Evolutionary conservation across 1,140 invertebrate genomes (phyloP), one percentile per base, ranked within the genome.

Genomic region (Acromyrmex heyeri): DNA sequence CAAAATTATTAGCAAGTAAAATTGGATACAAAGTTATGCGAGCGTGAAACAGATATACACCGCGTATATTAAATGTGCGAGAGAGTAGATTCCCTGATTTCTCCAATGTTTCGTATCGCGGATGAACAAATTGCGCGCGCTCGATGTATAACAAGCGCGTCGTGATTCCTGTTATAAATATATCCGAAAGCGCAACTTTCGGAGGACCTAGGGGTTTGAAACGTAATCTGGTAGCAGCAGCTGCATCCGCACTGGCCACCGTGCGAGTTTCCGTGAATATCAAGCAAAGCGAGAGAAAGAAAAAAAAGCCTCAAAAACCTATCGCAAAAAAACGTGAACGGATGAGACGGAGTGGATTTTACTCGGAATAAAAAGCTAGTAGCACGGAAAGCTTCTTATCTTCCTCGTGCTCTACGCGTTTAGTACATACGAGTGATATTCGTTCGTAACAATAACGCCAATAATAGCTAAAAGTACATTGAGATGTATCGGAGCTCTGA

Each of bases 341-440:
- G 18, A 85, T 67, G 82, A 78, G 34, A 85, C 48, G 59, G 73
- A 55, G 62, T 85, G 82, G 75, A 85, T 85, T 61, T 73, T 73
- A 83, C 4, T 4, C 8, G 55, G 69, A 21, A 73, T 83, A 83
- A 83, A 85, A 59, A 67, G 18, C 55, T 48, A 59, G 30, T 44
- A 67, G 61, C 55, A 78, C 38, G 82, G 44, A 85, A 85, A 85
- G 82, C 82, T 85, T 78, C 82, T 78, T 85, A 85, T 18, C 82
- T 78, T 85, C 65, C 14, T 55, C 34, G 62, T 57, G 44, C 62
- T 65, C 14, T 24, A 10, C 21, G 65, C 30, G n/a, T 10, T 50
- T 44, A 44, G 50, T 64, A 48, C 48, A 16, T 81, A 70, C 16
- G 79, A 75, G 75, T 61, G 55, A 75, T 62, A 75, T 61, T 82